These are phyloP conservation scores for Drosophila oshimai DNA, from an alignment of 1,140 invertebrate species.

Conservation along the genomic window DNA sequence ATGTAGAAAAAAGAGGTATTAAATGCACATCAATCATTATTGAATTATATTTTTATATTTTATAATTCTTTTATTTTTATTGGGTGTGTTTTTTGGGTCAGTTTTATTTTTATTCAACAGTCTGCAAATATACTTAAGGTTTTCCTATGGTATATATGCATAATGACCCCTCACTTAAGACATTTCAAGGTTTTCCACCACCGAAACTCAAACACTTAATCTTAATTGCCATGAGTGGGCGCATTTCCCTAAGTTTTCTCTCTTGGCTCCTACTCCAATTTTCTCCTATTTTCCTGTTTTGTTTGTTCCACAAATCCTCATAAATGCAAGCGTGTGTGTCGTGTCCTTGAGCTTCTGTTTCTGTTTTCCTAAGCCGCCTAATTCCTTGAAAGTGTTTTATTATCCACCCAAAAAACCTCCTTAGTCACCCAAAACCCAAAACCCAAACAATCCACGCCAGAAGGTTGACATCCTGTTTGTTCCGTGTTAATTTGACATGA, in stretches of 20 bases:
- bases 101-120: too few species aligned
- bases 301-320: constrained; percentile 34
- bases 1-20: too few species aligned
- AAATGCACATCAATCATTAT: too few species aligned
- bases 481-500: constrained; percentile 77
- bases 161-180: too few species aligned
- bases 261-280: neutral
- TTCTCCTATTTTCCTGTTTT: neutral
- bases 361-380: constrained; percentile 30
- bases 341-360: constrained; percentile 42
- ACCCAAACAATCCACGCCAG: neutral
- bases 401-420: constrained; percentile 46
- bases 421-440: too few species aligned
- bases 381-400: constrained; percentile 70
- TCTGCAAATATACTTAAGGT: neutral
- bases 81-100: neutral
- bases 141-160: too few species aligned
- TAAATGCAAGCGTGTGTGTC: constrained; percentile 24
- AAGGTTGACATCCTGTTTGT: constrained; percentile 35
- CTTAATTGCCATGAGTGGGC: constrained; percentile 62
- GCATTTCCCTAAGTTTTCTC: constrained; percentile 24
- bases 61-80: too few species aligned
- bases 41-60: too few species aligned
- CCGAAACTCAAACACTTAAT: constrained; percentile 32
- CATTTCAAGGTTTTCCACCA: neutral